A percentile compares a stretch with the other conserved stretches of the same genome.
Evolutionary conservation across 2,888 invertebrate genomes (phyloP).

Genomic region (Acronicta psi): DNA sequence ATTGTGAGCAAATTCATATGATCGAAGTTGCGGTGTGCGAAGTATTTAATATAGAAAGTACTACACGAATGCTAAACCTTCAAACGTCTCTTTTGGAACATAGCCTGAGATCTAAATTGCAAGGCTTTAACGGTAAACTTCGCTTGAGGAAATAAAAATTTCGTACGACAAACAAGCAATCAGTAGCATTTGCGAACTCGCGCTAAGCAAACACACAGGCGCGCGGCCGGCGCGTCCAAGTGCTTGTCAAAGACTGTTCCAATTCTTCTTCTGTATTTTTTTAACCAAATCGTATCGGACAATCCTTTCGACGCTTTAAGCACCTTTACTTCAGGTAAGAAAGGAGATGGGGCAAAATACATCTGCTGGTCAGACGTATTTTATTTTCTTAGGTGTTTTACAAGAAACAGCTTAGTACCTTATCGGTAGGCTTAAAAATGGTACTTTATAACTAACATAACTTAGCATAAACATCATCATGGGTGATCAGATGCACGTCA

Average conservation of each 20-base stretch:
- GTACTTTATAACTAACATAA: no score
- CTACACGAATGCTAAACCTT: conserved; percentile 31
- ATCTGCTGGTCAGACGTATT: conserved; percentile 3
- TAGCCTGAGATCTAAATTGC: conserved; percentile 64
- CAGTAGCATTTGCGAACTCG: conserved; percentile 83
- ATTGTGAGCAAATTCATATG: no score
- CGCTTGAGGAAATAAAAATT: conserved; percentile 78
- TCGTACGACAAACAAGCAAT: conserved; percentile 85
- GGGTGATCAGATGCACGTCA: no score
- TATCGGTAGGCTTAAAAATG: no score
- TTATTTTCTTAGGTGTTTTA: neutral
- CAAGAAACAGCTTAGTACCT: no score
- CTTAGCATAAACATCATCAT: no score
- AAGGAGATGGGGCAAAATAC: neutral
- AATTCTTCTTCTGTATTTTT: conserved; percentile 73
- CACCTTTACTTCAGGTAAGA: conserved; percentile 58
- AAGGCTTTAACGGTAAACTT: conserved; percentile 65
- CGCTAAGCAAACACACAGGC: conserved; percentile 76
- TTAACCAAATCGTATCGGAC: conserved; percentile 66
- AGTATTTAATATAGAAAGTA: no score
- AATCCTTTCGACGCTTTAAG: conserved; percentile 53
- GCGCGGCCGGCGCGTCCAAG: conserved; percentile 61
- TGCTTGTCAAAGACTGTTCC: conserved; percentile 79
- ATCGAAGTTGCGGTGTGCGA: no score
- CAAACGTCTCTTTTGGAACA: conserved; percentile 36